Base-by-base conservation (phyloP, 1,140 invertebrate genomes). In the Berghia stephanieae region DNA sequence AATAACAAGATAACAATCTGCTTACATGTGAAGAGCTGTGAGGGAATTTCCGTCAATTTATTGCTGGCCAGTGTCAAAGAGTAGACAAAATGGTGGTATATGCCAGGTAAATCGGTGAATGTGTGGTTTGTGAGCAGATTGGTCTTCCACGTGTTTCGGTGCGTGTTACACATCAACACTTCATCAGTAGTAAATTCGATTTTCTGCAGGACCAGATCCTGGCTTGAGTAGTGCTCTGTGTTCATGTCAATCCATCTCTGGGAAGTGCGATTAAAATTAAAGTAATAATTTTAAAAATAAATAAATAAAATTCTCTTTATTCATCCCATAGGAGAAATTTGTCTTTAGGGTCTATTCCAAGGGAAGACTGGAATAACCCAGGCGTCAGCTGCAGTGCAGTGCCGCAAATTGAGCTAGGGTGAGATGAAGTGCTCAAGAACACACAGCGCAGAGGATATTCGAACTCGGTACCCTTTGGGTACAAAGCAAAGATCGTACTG, bases 161-260 rank as follows among this genome's bases (percentile, higher is more conserved):
- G 85, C 74, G 77, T 73, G 40, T 80, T 66, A 78, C 85, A 86
- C 57, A 85, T 55, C 42, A 80, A 79, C 36, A 83, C 55, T 24
- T 68, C 73, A 8, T 81, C 77, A 31, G 74, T 70, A 27, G 66
- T 69, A 46, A 81, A 82, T 43, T 72, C 69, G 42, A 74, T 76
- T 13, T 60, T 40, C 18, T 80, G 42, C 18, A 63, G 38, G 16
- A 60, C 34, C 16, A 83, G 73, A 10, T 80, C 69, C 60, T 77
- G 75, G n/a, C n/a, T 31, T 42, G 38, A 36, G n/a, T 21, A 44
- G 42, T 70, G 36, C 36, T 74, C 4, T 24, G 40, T 6, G 49
- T 57, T 74, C 71, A 74, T n/a, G 27, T 55, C 71, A 21, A 40
- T 43, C 71, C 71, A 74, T n/a, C n/a, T n/a, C n/a, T n/a, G n/a